A percentile compares a stretch with the other conserved stretches of the same genome.
phyloP scores from a whole-genome alignment of 2,888 invertebrate genomes.

The Drosophila testacea region DNA sequence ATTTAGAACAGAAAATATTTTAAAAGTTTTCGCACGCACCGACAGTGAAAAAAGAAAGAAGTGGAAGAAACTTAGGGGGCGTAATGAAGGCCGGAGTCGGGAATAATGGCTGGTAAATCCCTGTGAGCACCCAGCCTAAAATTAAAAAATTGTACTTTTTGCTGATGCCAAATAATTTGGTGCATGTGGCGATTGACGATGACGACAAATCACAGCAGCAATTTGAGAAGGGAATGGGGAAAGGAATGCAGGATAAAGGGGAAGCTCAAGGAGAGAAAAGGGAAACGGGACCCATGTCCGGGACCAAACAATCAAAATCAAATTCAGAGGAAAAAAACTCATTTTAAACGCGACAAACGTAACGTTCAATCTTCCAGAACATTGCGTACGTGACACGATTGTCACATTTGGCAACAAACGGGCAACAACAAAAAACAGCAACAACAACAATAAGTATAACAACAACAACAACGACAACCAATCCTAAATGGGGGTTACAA shows the following conservation, averaged over 20 bases:
- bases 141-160: slow-evolving; percentile 73
- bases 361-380: slow-evolving; percentile 84
- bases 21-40: slow-evolving; percentile 59
- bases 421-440: slow-evolving; percentile 25
- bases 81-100: slow-evolving; percentile 35
- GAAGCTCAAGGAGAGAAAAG: neutral
- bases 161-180: slow-evolving; percentile 65
- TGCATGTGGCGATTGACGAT: slow-evolving; percentile 64
- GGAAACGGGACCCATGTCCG: slow-evolving; percentile 50
- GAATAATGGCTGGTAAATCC: slow-evolving; percentile 34
- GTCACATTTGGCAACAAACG: slow-evolving; percentile 70
- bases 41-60: slow-evolving; percentile 20
- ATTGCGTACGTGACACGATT: slow-evolving; percentile 83
- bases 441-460: slow-evolving; percentile 19
- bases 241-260: neutral
- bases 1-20: slow-evolving; percentile 41
- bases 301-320: slow-evolving; percentile 81
- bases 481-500: slow-evolving; percentile 46
- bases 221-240: neutral
- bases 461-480: slow-evolving; percentile 14
- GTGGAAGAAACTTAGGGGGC: slow-evolving; percentile 21
- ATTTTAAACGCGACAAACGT: slow-evolving; percentile 83
- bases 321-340: slow-evolving; percentile 77
- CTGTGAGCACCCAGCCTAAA: slow-evolving; percentile 55
- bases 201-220: slow-evolving; percentile 59